A percentile compares a stretch with the other conserved stretches of the same genome.
phyloP scores from a whole-genome alignment of 2,113 vertebrate species.

The Spilogale gracilis region DNA sequence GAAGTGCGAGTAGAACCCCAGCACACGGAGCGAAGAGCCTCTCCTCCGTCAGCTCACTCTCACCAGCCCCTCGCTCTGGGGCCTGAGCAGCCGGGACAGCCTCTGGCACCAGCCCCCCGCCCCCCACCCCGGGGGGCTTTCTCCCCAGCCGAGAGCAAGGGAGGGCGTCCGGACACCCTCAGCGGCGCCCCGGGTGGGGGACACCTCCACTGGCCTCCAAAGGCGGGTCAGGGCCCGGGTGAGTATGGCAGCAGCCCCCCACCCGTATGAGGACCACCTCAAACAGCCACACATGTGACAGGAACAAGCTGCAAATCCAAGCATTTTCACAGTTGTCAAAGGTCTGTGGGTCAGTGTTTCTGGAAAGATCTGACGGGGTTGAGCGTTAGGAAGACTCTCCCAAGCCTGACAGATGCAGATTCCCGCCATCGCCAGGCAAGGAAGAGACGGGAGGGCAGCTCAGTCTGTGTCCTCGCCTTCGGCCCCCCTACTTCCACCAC shows the following conservation, averaged over 20 bases:
- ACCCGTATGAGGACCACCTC: accelerated
- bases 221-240: accelerated
- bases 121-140: not conserved
- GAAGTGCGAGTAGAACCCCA: accelerated
- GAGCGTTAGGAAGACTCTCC: not conserved
- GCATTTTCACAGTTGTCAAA: accelerated
- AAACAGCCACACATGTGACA: accelerated
- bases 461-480: not conserved
- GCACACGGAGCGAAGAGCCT: accelerated
- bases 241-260: accelerated
- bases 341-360: no score
- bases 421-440: accelerated
- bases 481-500: not conserved
- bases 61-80: not conserved
- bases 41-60: not conserved
- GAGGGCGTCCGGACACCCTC: no score
- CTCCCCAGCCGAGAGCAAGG: not conserved
- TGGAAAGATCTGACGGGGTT: accelerated
- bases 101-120: no score
- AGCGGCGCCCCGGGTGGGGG: accelerated
- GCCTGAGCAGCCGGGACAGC: not conserved
- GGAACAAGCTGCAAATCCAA: not conserved
- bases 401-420: accelerated
- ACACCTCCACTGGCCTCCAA: accelerated
- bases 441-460: accelerated